phyloP scores from a whole-genome alignment of 2,888 invertebrate genomes.

The Ornithoptera priamus region DNA sequence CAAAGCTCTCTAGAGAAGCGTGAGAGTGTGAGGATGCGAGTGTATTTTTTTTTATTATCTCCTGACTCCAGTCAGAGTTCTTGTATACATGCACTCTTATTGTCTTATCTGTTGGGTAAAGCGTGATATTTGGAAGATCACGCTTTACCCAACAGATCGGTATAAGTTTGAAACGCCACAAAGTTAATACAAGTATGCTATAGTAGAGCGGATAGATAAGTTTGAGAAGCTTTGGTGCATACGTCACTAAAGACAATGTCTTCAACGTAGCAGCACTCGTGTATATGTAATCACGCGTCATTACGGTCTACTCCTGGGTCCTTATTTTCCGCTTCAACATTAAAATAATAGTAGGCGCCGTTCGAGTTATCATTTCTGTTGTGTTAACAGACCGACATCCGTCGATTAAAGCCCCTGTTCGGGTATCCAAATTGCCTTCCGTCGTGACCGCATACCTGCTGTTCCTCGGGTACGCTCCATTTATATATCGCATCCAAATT shows the following conservation, averaged over 20 bases:
- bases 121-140: no score
- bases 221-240: not conserved
- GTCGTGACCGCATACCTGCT: conserved; percentile 33
- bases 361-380: conserved; percentile 47
- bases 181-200: no score
- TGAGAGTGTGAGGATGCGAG: no score
- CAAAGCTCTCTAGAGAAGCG: no score
- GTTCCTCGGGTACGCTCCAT: not conserved
- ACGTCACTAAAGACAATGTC: no score
- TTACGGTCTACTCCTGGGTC: conserved; percentile 36
- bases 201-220: not conserved
- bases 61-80: no score
- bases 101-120: no score
- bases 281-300: conserved; percentile 32
- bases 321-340: conserved; percentile 41
- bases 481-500: no score
- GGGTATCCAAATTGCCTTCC: conserved; percentile 44
- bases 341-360: conserved; percentile 53
- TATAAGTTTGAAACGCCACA: no score
- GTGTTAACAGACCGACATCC: conserved; percentile 48
- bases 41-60: no score
- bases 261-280: not conserved
- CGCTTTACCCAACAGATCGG: no score
- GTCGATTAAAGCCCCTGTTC: conserved; percentile 66
- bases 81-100: no score